phyloP scores from a whole-genome alignment of 2,888 invertebrate species.

The Cantharis rufa region DNA sequence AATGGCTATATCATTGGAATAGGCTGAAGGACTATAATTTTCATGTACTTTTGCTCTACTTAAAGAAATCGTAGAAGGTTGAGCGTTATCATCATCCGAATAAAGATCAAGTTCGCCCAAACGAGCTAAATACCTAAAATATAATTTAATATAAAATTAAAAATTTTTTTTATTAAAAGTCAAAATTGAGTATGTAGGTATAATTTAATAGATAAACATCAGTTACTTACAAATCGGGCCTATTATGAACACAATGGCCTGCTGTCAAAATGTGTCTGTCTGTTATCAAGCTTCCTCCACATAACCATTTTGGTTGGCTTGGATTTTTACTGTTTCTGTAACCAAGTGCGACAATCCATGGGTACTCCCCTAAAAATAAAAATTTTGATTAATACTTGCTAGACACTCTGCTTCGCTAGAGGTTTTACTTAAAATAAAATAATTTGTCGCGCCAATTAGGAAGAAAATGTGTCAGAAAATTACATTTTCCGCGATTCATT shows the following conservation, averaged over 20 bases:
- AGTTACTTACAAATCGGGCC: slow-evolving; percentile 63
- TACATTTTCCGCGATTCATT: no score
- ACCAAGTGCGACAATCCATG: slow-evolving; percentile 78
- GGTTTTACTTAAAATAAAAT: no score
- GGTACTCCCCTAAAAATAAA: slow-evolving; percentile 68
- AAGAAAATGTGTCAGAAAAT: no score
- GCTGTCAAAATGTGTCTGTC: slow-evolving; percentile 76
- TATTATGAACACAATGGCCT: slow-evolving; percentile 71
- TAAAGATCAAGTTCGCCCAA: slow-evolving; percentile 78
- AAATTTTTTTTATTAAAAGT: no score
- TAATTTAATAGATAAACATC: not conserved
- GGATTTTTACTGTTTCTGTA: slow-evolving; percentile 60
- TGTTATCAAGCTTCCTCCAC: slow-evolving; percentile 73
- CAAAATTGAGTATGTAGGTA: no score
- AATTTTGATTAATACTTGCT: not conserved
- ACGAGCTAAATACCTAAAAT: slow-evolving; percentile 67
- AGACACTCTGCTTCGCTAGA: no score
- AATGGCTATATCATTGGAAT: slow-evolving; percentile 79
- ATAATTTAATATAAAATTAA: not conserved
- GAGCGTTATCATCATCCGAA: slow-evolving; percentile 65
- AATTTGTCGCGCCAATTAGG: no score
- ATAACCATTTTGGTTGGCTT: slow-evolving; percentile 55
- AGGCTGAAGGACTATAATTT: slow-evolving; percentile 59
- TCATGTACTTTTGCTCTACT: slow-evolving; percentile 68
- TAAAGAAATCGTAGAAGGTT: slow-evolving; percentile 66